A percentile compares a stretch with the other conserved stretches of the same genome.
Evolutionary conservation across 2,888 invertebrate genomes (phyloP).

Genomic region (Bimastos eiseni): DNA sequence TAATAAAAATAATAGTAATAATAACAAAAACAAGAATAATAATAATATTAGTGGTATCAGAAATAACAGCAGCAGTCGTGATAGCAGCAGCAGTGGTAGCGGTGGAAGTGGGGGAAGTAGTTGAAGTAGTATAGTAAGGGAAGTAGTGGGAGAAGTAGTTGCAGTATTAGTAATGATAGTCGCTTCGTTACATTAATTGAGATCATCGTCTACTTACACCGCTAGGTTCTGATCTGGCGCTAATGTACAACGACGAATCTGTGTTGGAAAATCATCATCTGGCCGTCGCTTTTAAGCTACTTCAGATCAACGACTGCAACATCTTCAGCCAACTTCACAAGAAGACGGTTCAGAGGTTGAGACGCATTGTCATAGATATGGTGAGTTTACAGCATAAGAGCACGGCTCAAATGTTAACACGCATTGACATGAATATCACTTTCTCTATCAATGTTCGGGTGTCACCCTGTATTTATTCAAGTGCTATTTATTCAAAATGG

Average conservation of each 20-base stretch:
- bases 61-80: no score
- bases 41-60: no score
- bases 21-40: no score
- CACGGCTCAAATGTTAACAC: slow-evolving; percentile 77
- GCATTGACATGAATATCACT: slow-evolving; percentile 96
- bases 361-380: slow-evolving; percentile 99
- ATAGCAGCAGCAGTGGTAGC: no score
- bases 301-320: slow-evolving; percentile 91
- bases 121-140: no score
- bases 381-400: slow-evolving; percentile 66
- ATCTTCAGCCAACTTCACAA: slow-evolving; percentile 91
- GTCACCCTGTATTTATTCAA: no score
- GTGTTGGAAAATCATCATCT: slow-evolving; percentile 98
- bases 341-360: slow-evolving; percentile 92
- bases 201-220: not conserved
- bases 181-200: not conserved
- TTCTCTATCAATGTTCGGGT: no score
- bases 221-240: slow-evolving; percentile 90
- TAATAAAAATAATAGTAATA: no score
- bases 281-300: slow-evolving; percentile 96
- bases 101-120: no score
- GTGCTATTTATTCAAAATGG: no score
- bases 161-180: not conserved
- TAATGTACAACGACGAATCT: slow-evolving; percentile 99
- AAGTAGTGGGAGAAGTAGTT: no score